Percentiles rank a stretch among this genome's conserved stretches.
Evolutionary conservation across 1,140 invertebrate species (phyloP).

Genomic region (Drosophila persimilis): DNA sequence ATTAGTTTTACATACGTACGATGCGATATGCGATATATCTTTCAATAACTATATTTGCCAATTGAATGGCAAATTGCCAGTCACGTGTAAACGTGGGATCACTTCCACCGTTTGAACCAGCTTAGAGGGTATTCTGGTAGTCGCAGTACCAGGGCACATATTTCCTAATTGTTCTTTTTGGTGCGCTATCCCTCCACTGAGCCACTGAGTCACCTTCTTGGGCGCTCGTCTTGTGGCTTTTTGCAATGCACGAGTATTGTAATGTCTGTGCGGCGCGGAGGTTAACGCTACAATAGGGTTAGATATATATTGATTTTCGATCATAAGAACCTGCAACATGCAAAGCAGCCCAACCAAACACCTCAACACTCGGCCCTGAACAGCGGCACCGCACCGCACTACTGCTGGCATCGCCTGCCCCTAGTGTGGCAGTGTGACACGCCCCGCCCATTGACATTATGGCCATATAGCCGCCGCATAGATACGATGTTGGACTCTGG

Average conservation of each 20-base stretch:
- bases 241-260: conserved; percentile 8
- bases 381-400: not conserved
- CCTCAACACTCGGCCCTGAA: too few relatives aligned
- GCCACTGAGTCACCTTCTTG: conserved; percentile 15
- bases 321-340: conserved; percentile 76
- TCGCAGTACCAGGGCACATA: too few relatives aligned
- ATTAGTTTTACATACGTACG: too few relatives aligned
- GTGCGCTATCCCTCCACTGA: too few relatives aligned
- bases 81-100: too few relatives aligned
- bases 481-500: not conserved
- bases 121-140: too few relatives aligned
- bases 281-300: conserved; percentile 42
- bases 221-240: conserved; percentile 40
- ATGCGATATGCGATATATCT: too few relatives aligned
- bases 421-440: conserved; percentile 17
- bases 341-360: conserved; percentile 46
- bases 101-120: too few relatives aligned
- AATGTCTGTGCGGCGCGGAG: conserved; percentile 13
- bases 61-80: too few relatives aligned
- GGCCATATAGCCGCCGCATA: conserved; percentile 1
- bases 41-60: too few relatives aligned
- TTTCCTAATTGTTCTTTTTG: not conserved
- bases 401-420: too few relatives aligned
- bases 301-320: conserved; percentile 75
- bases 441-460: conserved; percentile 46